Base-by-base conservation (phyloP, 2,888 invertebrate genomes). In the Phortica okadai region DNA sequence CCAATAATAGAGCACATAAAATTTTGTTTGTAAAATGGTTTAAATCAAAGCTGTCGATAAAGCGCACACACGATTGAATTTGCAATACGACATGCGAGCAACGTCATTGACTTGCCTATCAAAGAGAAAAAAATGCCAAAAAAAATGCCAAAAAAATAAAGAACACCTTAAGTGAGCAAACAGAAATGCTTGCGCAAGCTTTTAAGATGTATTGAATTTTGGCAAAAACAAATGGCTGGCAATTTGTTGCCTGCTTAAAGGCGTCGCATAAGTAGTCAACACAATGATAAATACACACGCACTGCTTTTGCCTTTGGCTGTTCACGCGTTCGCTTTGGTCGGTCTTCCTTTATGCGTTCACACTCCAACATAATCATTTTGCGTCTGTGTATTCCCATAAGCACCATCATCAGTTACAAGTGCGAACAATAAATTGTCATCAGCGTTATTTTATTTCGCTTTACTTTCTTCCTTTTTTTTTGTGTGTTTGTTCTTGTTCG, bases 351-450 rank as follows among this genome's bases (percentile, higher is more conserved):
- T 45, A 21, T 50, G 16, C 44, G n/a, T 21, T n/a, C 69, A 69
- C 69, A 69, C 21, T 41, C 42, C 16, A 7, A n/a, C 41, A 66
- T 10, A 21, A 8, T 62, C 62, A 16, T 62, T 78, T 74, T 70
- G 67, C 64, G 77, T 75, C 74, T 79, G 76, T 74, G 75, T 79
- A 73, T 77, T 74, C 79, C 82, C 80, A 80, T 84, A 83, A 88
- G 89, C 89, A 84, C 82, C 86, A 80, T 87, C 89, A 87, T 87
- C 89, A 87, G 83, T 88, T 88, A 88, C 87, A 87, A 88, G 85
- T 88, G 89, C 83, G 89, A 83, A 83, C 86, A 83, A 88, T 88
- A 88, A 88, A 87, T 87, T 87, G 86, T 88, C 87, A 87, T 87
- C 88, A 89, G 84, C 82, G 67, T 75, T 76, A 73, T 84, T 79